Conservation (phyloP, 2,888 invertebrate species). For the Phyllotreta striolata region DNA sequence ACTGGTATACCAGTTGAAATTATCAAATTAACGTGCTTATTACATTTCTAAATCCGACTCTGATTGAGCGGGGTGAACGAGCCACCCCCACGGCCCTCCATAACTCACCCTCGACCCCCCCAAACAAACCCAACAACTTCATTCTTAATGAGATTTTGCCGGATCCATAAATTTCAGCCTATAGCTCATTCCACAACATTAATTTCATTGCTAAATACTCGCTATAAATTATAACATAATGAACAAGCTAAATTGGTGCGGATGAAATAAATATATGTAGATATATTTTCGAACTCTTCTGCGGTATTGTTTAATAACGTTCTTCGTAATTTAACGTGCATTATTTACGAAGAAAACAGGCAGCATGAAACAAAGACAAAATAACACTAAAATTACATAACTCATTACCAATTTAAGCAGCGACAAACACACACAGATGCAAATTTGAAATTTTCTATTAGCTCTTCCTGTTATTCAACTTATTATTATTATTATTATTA, state of each 20-base stretch:
- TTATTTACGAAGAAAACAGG: neutral
- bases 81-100: conserved; percentile 36
- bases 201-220: conserved; percentile 64
- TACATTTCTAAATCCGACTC: conserved; percentile 6
- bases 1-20: too few relatives aligned
- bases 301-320: too few relatives aligned
- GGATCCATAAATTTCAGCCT: conserved; percentile 63
- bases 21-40: too few relatives aligned
- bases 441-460: conserved; percentile 55
- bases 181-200: conserved; percentile 64
- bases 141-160: conserved; percentile 64
- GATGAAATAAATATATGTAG: conserved; percentile 55
- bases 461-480: conserved; percentile 54
- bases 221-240: conserved; percentile 62
- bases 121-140: conserved; percentile 62
- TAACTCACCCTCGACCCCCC: conserved; percentile 45
- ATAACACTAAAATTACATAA: conserved; percentile 34
- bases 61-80: conserved; percentile 2
- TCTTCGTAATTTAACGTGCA: neutral
- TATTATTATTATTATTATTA: conserved; percentile 37
- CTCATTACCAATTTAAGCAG: conserved; percentile 33
- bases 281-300: too few relatives aligned
- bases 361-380: neutral
- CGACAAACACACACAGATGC: conserved; percentile 46
- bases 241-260: conserved; percentile 60